phyloP scores from a whole-genome alignment of 1,140 invertebrate species.

The Zaprionus davidi region DNA sequence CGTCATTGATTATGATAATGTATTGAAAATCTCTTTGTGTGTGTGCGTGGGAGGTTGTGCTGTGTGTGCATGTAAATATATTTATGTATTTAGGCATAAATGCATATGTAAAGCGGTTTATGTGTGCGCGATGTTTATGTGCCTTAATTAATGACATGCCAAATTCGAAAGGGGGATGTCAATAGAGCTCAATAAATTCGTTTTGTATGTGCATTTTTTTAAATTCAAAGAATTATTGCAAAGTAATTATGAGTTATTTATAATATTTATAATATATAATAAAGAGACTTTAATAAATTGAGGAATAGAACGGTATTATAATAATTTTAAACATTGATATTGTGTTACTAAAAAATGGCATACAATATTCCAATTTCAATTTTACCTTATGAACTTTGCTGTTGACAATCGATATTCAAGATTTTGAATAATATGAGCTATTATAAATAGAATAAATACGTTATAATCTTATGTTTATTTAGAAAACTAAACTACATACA shows the following conservation, averaged over 20 bases:
- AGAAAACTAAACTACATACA: no score
- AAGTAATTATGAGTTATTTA: background rate
- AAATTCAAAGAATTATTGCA: background rate
- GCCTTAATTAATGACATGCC: slow-evolving; percentile 1
- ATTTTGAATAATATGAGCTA: no score
- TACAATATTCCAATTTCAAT: background rate
- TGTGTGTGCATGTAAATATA: background rate
- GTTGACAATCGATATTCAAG: background rate
- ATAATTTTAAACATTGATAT: no score
- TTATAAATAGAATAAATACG: no score
- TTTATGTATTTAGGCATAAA: slow-evolving; percentile 9
- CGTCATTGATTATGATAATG: slow-evolving; percentile 49
- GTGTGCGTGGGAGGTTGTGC: background rate
- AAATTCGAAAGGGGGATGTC: background rate
- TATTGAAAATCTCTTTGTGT: slow-evolving; percentile 9
- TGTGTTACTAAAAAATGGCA: no score
- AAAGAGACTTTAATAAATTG: no score
- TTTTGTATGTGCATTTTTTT: background rate
- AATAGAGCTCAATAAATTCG: slow-evolving; percentile 8
- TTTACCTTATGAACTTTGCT: background rate
- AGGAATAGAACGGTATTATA: no score
- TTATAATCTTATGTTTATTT: no score
- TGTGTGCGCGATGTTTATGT: slow-evolving; percentile 6
- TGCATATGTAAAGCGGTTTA: slow-evolving; percentile 6
- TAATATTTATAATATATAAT: background rate